Conservation (phyloP, 2,113 vertebrate genomes). For the Macaca mulatta region DNA sequence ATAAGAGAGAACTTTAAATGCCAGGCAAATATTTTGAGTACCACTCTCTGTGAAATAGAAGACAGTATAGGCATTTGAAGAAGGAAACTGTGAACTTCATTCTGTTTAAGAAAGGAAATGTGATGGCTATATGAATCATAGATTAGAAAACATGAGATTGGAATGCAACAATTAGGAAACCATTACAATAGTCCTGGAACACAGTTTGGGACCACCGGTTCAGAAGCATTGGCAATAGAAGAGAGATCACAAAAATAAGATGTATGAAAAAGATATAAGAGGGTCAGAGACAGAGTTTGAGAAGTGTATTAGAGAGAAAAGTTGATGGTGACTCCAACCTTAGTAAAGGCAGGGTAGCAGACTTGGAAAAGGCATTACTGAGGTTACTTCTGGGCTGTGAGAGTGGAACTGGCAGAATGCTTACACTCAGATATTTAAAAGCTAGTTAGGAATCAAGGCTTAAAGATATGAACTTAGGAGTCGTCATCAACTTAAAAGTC, state of each 20-base stretch:
- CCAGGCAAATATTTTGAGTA: neutral
- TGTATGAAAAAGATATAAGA: neutral
- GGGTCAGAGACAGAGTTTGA: neutral
- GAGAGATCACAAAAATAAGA: neutral
- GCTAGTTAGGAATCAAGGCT: neutral
- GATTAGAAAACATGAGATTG: neutral
- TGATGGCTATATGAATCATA: neutral
- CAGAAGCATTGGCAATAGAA: neutral
- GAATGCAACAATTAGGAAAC: neutral
- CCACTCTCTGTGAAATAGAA: neutral
- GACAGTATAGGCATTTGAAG: neutral
- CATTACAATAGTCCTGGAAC: neutral
- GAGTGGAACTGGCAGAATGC: neutral
- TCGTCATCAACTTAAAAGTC: neutral
- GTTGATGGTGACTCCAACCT: neutral
- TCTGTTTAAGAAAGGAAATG: neutral
- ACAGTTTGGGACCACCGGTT: neutral
- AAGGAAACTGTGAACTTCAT: neutral
- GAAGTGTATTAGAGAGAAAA: neutral
- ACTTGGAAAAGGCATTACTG: neutral
- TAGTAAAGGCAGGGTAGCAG: neutral
- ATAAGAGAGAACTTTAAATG: neutral
- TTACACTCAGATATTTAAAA: neutral
- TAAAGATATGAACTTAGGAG: neutral
- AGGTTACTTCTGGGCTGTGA: neutral